Percentiles rank a stretch among this genome's conserved stretches.
Evolutionary conservation across 2,797 vertebrate species (phyloP).

Genomic region (Takifugu rubripes): DNA sequence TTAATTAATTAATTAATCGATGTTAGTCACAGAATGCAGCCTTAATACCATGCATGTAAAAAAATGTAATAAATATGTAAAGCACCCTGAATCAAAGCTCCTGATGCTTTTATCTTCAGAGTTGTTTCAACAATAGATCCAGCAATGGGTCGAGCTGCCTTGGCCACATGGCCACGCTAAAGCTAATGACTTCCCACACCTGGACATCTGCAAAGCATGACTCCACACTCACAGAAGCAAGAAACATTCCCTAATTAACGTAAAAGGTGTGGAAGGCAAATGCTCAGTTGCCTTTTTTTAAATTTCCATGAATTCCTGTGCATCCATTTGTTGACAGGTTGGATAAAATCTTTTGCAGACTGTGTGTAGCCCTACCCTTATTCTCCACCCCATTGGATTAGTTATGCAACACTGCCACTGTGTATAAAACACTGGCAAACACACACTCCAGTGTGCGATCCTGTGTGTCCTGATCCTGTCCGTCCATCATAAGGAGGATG

Average conservation of each 20-base stretch:
- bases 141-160: no score
- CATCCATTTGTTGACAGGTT: constrained; percentile 11
- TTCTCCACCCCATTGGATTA: constrained; percentile 21
- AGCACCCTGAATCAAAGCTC: no score
- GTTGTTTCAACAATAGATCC: no score
- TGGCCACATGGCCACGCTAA: no score
- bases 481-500: constrained; percentile 27
- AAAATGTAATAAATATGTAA: no score
- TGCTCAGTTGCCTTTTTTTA: neutral
- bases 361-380: neutral
- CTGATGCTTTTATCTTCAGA: no score
- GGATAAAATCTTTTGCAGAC: neutral
- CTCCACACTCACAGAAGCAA: neutral
- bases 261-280: no score
- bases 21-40: no score
- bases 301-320: neutral
- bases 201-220: neutral
- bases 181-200: no score
- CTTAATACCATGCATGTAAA: no score
- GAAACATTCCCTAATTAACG: neutral
- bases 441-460: constrained; percentile 28
- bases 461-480: constrained; percentile 42
- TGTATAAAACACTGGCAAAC: constrained; percentile 37
- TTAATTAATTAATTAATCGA: no score
- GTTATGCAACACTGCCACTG: constrained; percentile 58